Conservation (phyloP, 2,888 invertebrate genomes). For the Keiferia lycopersicella region DNA sequence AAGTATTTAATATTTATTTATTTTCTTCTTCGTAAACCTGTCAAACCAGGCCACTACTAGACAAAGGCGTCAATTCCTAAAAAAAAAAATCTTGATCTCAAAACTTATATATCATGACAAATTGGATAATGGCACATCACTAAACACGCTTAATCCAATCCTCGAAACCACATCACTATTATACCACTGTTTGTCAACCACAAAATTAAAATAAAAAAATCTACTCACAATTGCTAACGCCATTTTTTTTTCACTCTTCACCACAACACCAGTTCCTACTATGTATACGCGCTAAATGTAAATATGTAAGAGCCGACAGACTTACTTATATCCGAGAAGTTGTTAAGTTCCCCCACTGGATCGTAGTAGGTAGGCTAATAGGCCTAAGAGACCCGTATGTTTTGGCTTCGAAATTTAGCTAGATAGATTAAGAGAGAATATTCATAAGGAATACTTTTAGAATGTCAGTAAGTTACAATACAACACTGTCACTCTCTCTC, state of each 20-base stretch:
- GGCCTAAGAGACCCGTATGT: not conserved
- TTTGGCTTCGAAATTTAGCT: not conserved
- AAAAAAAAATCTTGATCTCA: too few relatives aligned
- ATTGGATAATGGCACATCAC: too few relatives aligned
- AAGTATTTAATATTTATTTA: too few relatives aligned
- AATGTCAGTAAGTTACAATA: too few relatives aligned
- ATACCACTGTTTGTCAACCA: conserved; percentile 23
- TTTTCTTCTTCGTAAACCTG: too few relatives aligned
- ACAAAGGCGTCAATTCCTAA: too few relatives aligned
- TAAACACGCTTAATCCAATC: not conserved
- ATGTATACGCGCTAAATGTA: conserved; percentile 46
- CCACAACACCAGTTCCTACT: conserved; percentile 12
- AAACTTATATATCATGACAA: too few relatives aligned
- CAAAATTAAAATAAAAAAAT: conserved; percentile 27
- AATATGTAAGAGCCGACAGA: conserved; percentile 45
- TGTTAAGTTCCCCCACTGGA: conserved; percentile 49
- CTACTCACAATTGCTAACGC: conserved; percentile 50
- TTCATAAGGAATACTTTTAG: too few relatives aligned
- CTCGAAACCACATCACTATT: conserved; percentile 16
- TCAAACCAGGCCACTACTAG: too few relatives aligned
- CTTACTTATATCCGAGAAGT: conserved; percentile 69
- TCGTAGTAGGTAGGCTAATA: not conserved
- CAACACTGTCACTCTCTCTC: too few relatives aligned
- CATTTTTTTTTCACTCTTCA: conserved; percentile 36
- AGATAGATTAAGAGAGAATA: too few relatives aligned